A percentile compares a stretch with the other conserved stretches of the same genome.
Conservation (phyloP, 2,888 invertebrate species). For the Uloborus plumipes region DNA sequence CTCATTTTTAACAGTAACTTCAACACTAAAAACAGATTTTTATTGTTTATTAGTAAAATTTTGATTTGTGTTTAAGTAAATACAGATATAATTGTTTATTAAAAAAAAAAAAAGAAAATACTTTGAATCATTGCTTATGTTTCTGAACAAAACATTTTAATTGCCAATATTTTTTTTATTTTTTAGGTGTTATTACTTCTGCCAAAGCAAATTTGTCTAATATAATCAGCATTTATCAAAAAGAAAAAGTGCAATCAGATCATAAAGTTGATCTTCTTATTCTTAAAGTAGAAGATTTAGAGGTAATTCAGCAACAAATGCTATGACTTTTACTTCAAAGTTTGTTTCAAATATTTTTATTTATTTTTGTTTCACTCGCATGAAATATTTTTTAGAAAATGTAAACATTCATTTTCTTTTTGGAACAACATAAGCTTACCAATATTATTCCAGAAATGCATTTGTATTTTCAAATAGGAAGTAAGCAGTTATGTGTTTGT, state of each 20-base stretch:
- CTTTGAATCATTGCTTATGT: not conserved
- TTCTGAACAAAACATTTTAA: not conserved
- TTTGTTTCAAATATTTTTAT: not conserved
- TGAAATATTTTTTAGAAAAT: too few species aligned
- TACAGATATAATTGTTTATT: not conserved
- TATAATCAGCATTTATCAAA: slow-evolving; percentile 66
- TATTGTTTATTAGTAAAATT: too few species aligned
- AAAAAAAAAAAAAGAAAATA: not conserved
- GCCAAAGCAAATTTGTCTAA: slow-evolving; percentile 66
- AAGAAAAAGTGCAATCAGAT: slow-evolving; percentile 67
- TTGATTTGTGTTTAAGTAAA: too few species aligned
- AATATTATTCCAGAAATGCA: too few species aligned
- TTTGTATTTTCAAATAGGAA: too few species aligned
- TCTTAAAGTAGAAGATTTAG: slow-evolving; percentile 68
- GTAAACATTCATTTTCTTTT: too few species aligned
- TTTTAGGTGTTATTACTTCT: slow-evolving; percentile 65
- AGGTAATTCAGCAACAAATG: slow-evolving; percentile 54
- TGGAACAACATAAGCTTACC: too few species aligned
- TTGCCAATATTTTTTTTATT: slow-evolving; percentile 6
- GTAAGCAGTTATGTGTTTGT: too few species aligned
- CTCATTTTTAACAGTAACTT: too few species aligned
- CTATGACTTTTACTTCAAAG: not conserved
- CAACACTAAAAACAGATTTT: too few species aligned
- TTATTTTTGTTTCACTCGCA: not conserved
- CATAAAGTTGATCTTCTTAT: slow-evolving; percentile 68